Percentiles rank a stretch among this genome's conserved stretches.
These are phyloP conservation scores for Eustalomyia histrio DNA, from an alignment of 2,888 invertebrate genomes.

Conservation along the genomic window DNA sequence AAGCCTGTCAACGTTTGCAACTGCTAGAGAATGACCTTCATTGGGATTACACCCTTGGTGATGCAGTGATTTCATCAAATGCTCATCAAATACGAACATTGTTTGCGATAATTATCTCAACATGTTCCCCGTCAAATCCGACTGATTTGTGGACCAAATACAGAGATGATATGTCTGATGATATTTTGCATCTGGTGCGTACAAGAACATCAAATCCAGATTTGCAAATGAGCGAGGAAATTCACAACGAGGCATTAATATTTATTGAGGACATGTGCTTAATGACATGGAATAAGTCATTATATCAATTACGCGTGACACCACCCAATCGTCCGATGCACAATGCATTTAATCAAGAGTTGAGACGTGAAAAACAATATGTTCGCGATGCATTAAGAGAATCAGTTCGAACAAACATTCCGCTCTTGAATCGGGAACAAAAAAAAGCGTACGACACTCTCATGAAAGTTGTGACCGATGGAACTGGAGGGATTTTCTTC, in stretches of 20 bases:
- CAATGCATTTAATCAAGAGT: constrained; percentile 61
- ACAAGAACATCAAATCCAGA: constrained; percentile 11
- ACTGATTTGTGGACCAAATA: constrained; percentile 62
- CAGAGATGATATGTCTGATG: constrained; percentile 62
- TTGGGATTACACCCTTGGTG: constrained; percentile 64
- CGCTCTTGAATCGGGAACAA: too few relatives aligned
- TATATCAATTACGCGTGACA: constrained; percentile 63
- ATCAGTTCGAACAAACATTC: too few relatives aligned
- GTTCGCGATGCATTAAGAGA: constrained; percentile 53
- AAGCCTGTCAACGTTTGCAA: constrained; percentile 72
- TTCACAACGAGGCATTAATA: constrained; percentile 62
- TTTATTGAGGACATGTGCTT: constrained; percentile 57
- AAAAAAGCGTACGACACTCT: constrained; percentile 15
- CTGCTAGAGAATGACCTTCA: constrained; percentile 71
- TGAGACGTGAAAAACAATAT: constrained; percentile 59
- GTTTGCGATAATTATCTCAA: constrained; percentile 67
- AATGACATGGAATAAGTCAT: constrained; percentile 52
- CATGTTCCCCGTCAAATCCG: constrained; percentile 62
- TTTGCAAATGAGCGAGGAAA: constrained; percentile 40
- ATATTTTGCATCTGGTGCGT: constrained; percentile 59
- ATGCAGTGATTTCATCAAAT: constrained; percentile 47
- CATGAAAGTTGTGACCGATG: constrained; percentile 29
- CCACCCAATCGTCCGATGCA: constrained; percentile 22
- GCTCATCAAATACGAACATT: constrained; percentile 60
- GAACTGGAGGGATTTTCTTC: constrained; percentile 35